These are phyloP conservation scores for Chymomyza fuscimana DNA, from an alignment of 2,888 invertebrate species.

Conservation along the genomic window DNA sequence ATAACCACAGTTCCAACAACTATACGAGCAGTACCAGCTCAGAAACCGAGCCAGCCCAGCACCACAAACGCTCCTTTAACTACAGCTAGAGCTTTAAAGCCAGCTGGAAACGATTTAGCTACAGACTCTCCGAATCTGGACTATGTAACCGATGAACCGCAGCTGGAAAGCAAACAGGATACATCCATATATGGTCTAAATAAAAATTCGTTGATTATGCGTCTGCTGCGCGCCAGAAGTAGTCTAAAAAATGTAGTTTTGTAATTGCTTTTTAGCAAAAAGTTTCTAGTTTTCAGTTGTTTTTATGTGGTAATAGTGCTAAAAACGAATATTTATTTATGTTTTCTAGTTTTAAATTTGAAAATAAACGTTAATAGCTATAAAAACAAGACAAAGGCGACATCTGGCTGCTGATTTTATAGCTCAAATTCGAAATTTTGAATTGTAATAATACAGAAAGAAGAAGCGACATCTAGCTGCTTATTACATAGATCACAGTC, in stretches of 20 bases:
- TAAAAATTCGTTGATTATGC: conserved; percentile 64
- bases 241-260: conserved; percentile 34
- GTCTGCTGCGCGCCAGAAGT: conserved; percentile 52
- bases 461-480: too few relatives aligned
- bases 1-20: neutral
- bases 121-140: conserved; percentile 37
- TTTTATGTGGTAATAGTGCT: neutral
- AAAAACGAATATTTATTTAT: too few relatives aligned
- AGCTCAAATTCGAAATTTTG: neutral
- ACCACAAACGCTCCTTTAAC: neutral
- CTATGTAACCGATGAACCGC: conserved; percentile 41
- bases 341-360: too few relatives aligned
- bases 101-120: neutral
- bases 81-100: neutral
- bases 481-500: too few relatives aligned
- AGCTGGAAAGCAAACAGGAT: conserved; percentile 26
- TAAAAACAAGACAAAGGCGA: too few relatives aligned
- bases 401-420: too few relatives aligned
- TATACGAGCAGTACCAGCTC: neutral
- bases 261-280: conserved; percentile 3
- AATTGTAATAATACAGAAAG: too few relatives aligned
- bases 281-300: neutral
- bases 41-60: neutral
- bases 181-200: conserved; percentile 59
- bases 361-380: too few relatives aligned